Conservation (phyloP, 2,797 vertebrate genomes). For the Ambastaia sidthimunki region DNA sequence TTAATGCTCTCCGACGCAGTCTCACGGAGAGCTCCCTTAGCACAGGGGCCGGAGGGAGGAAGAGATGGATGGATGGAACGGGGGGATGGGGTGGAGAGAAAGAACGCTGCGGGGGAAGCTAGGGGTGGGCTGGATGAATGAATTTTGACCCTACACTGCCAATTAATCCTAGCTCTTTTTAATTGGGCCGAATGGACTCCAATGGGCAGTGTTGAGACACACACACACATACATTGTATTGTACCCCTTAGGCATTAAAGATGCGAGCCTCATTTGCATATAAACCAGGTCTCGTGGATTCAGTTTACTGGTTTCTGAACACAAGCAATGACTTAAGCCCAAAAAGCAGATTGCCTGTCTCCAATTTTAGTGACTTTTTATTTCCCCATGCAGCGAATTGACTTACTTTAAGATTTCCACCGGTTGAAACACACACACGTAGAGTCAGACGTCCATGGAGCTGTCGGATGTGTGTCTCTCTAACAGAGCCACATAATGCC, state of each 20-base stretch:
- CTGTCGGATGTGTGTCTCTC: conserved; percentile 24
- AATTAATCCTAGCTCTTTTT: conserved; percentile 78
- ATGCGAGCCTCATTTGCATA: conserved; percentile 77
- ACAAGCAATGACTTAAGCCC: conserved; percentile 70
- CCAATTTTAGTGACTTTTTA: conserved; percentile 53
- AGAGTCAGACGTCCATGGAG: conserved; percentile 3
- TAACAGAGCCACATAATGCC: conserved; percentile 1
- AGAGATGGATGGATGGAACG: background rate
- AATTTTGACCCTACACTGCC: conserved; percentile 75
- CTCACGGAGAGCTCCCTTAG: background rate
- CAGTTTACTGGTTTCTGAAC: conserved; percentile 72
- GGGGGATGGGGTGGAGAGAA: conserved; percentile 57
- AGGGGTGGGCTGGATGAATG: conserved; percentile 72
- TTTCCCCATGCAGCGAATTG: conserved; percentile 40
- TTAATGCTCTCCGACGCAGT: conserved; percentile 23
- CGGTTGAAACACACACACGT: conserved; percentile 24
- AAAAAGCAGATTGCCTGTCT: conserved; percentile 58
- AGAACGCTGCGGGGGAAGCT: conserved; percentile 63
- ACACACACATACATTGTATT: conserved; percentile 62
- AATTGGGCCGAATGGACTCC: conserved; percentile 78
- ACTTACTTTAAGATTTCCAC: conserved; percentile 40
- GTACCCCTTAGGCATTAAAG: conserved; percentile 71
- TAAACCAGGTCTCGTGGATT: conserved; percentile 76
- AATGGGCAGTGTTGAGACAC: conserved; percentile 66
- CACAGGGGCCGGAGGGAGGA: conserved; percentile 17